These are phyloP conservation scores for Ameiurus melas DNA, from an alignment of 2,113 vertebrate genomes.

Conservation along the genomic window DNA sequence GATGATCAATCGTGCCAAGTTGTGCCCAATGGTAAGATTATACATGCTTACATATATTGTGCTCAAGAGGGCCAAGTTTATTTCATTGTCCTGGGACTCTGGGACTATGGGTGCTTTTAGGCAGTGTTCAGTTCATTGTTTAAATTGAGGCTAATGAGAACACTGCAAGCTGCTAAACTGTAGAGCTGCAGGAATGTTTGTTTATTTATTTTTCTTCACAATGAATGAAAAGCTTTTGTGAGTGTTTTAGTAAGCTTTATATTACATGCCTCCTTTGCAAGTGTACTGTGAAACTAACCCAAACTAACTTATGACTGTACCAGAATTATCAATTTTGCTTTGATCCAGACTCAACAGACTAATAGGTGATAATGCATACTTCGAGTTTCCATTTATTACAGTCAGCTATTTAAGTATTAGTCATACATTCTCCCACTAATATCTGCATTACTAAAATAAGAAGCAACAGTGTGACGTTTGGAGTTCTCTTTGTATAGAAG, in stretches of 20 bases:
- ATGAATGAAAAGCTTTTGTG: no score
- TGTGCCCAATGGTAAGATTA: slow-evolving; percentile 84
- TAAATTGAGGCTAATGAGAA: neutral
- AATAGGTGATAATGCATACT: neutral
- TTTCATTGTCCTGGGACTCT: neutral
- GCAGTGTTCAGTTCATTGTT: neutral
- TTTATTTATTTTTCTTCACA: no score
- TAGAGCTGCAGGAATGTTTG: neutral
- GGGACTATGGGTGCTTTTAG: neutral
- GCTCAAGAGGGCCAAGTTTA: neutral
- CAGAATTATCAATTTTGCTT: neutral
- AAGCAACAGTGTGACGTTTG: neutral
- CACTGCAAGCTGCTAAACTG: no score
- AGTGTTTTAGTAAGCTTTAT: no score
- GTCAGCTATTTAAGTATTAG: neutral
- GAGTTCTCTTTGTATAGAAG: neutral
- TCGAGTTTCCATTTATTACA: neutral
- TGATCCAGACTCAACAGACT: neutral
- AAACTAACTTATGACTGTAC: neutral
- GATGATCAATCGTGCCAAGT: slow-evolving; percentile 77
- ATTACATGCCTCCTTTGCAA: neutral
- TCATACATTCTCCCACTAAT: neutral
- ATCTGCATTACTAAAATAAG: neutral
- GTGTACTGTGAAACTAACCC: neutral
- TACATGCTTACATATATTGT: no score